Conservation (phyloP, 1,140 invertebrate genomes). For the Brachionus sp. region DNA sequence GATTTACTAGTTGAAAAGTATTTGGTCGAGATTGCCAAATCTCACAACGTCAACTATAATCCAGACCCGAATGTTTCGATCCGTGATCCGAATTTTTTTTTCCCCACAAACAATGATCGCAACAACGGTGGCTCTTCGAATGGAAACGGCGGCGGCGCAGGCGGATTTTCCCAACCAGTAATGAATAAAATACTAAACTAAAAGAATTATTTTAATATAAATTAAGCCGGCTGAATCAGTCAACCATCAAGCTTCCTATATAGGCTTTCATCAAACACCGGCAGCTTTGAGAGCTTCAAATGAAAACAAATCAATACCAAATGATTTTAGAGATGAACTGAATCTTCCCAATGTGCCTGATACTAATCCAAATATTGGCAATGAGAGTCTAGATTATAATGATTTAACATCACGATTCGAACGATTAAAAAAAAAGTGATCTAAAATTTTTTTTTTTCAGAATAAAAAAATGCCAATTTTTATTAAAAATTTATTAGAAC, state of each 20-base stretch:
- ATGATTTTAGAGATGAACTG: background rate
- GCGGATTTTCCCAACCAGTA: background rate
- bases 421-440: conserved; percentile 76
- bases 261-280: conserved; percentile 16
- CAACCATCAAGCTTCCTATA: conserved; percentile 18
- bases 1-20: conserved; percentile 88
- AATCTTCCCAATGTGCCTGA: conserved; percentile 27
- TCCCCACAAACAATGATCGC: background rate
- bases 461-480: background rate
- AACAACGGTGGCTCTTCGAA: background rate
- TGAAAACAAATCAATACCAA: background rate
- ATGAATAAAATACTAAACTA: background rate
- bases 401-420: conserved; percentile 87
- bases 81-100: conserved; percentile 38
- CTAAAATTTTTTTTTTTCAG: background rate
- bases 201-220: background rate
- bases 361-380: conserved; percentile 50
- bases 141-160: background rate
- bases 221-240: background rate
- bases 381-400: too few species aligned
- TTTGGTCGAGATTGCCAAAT: conserved; percentile 83
- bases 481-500: too few species aligned
- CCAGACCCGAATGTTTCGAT: conserved; percentile 70
- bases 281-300: background rate
- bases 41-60: conserved; percentile 83